phyloP scores from a whole-genome alignment of 2,113 vertebrate genomes.

The Pygathrix nemaeus region DNA sequence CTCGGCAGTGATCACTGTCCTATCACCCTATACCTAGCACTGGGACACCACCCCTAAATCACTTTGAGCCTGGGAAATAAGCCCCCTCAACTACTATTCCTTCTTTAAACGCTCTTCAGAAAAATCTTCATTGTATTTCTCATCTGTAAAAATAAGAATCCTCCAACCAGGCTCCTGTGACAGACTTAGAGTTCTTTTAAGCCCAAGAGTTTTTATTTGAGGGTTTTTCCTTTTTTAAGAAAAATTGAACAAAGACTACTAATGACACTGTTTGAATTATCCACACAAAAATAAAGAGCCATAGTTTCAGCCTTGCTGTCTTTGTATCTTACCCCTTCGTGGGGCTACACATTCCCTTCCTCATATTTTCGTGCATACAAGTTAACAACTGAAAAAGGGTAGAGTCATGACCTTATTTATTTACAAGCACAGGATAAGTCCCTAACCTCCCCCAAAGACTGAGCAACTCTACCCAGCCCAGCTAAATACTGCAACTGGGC shows the following conservation, averaged over 20 bases:
- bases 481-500: constrained; percentile 49
- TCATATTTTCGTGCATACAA: constrained; percentile 21
- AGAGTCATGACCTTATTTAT: constrained; percentile 76
- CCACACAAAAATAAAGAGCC: constrained; percentile 72
- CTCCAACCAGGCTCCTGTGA: neutral
- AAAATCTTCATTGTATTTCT: neutral
- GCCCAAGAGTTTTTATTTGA: neutral
- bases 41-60: constrained; percentile 76
- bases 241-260: constrained; percentile 48
- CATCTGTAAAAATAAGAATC: neutral
- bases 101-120: neutral
- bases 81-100: neutral
- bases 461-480: constrained; percentile 60
- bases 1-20: constrained; percentile 95
- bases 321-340: constrained; percentile 70
- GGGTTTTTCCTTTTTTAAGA: neutral
- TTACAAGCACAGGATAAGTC: constrained; percentile 78
- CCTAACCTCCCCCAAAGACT: constrained; percentile 61
- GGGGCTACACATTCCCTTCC: neutral
- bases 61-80: neutral
- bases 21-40: constrained; percentile 89
- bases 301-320: constrained; percentile 53
- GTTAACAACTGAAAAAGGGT: constrained; percentile 57
- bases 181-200: neutral
- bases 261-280: constrained; percentile 33